These are phyloP conservation scores for Harmothoe impar DNA, from an alignment of 2,888 invertebrate genomes.

Conservation along the genomic window DNA sequence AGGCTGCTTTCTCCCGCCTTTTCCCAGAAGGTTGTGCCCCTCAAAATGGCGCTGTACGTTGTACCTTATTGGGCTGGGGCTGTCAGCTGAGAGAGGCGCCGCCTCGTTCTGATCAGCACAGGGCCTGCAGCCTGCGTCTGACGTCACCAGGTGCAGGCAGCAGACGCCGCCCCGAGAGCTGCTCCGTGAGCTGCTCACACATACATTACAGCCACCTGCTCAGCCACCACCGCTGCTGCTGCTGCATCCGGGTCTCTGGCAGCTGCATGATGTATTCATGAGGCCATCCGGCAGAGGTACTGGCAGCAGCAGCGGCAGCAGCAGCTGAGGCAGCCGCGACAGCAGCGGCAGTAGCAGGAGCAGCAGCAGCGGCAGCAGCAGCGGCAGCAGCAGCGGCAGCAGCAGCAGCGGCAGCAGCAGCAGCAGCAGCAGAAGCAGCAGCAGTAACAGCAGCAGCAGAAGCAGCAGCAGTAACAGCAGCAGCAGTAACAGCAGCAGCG, in stretches of 20 bases:
- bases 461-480: neutral
- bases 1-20: neutral
- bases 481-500: neutral
- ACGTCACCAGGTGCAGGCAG: constrained; percentile 25
- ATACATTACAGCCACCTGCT: constrained; percentile 1
- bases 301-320: neutral
- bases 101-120: neutral
- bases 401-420: neutral
- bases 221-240: no score
- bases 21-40: neutral
- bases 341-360: neutral
- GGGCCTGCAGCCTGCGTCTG: constrained; percentile 12
- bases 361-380: neutral
- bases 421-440: neutral
- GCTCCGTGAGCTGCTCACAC: neutral
- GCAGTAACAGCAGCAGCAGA: neutral
- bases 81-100: neutral
- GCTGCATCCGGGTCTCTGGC: constrained; percentile 5
- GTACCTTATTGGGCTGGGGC: neutral
- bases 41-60: neutral
- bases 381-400: neutral
- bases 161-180: neutral
- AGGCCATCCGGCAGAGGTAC: neutral
- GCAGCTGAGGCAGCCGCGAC: no score
- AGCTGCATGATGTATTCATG: constrained; percentile 3